Base-by-base conservation (phyloP, 1,140 invertebrate species). In the Callitettix versicolor region DNA sequence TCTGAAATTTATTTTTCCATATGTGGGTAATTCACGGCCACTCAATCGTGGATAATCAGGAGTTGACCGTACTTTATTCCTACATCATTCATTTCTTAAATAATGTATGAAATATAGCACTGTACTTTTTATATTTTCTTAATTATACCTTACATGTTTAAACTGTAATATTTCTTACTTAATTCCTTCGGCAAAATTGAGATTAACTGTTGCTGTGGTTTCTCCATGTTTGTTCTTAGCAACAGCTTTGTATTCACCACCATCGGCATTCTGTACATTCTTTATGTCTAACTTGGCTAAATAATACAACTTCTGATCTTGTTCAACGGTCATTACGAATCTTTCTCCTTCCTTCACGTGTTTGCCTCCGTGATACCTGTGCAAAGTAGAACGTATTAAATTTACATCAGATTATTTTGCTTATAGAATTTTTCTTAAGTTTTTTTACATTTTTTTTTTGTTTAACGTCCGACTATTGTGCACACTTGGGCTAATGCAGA, bases 211-310 rank as follows among this genome's bases (percentile, higher is more conserved):
- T 41, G 95, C 91, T 38, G 86, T 81, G 49, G 90, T 91, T 73
- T 92, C 87, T 58, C 95, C 95, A 62, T 88, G 82, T 66, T 84
- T 86, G 73, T 97, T 98, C 74, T 82, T 90, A 42, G 93, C 94
- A 15, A 89, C 76, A 54, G 91, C 92, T 69, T 84, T 88, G 73
- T 98, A 98, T 68, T 95, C 90, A 58, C 95, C 95, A 62, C 85
- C 84, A 71, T 98, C 95, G 4, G 73, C 73, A 62, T 84, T 86
- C 58, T 86, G 82, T 40, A 95, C 91, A 63, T 80, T 84, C 68
- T 71, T 74, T 56, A 96, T 91, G 73, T 89, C 85, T 63, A 95
- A 76, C 66, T 82, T 79, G 36, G 89, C 86, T 68, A 92, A 79
- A 66, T 95, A 88, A 71, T 92, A 93, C 57, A 91, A 74, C 69